Percentiles rank a stretch among this genome's conserved stretches.
Conservation (phyloP, 2,797 vertebrate genomes). For the Eulemur albifrons region DNA sequence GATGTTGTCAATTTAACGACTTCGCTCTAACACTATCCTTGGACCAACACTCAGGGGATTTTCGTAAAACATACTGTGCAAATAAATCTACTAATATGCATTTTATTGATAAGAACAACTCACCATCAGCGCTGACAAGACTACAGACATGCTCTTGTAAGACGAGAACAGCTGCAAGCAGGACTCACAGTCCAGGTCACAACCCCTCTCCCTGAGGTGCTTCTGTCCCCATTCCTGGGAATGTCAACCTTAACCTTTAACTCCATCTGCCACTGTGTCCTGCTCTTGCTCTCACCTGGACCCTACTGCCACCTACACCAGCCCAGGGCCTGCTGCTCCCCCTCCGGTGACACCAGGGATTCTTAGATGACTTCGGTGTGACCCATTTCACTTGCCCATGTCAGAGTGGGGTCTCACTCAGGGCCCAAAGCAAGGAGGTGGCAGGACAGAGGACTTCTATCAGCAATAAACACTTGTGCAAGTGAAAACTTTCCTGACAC, state of each 20-base stretch:
- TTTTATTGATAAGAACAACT: neutral
- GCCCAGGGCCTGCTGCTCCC: neutral
- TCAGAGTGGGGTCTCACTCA: neutral
- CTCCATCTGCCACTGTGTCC: neutral
- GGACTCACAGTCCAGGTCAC: neutral
- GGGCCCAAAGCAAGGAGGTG: neutral
- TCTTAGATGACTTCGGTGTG: neutral
- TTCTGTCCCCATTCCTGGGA: neutral
- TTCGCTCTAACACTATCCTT: neutral
- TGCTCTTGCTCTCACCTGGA: neutral
- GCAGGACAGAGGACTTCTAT: neutral
- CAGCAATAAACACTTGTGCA: neutral
- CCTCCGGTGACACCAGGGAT: neutral
- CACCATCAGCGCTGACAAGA: neutral
- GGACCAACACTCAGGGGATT: neutral
- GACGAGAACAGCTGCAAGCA: neutral
- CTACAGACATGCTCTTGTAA: neutral
- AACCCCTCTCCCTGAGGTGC: neutral
- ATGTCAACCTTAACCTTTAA: neutral
- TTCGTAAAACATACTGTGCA: neutral
- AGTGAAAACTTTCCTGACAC: neutral
- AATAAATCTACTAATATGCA: neutral
- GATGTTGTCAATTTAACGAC: neutral
- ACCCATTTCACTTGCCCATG: neutral
- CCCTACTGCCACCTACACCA: neutral